phyloP scores from a whole-genome alignment of 2,888 invertebrate genomes.

The Dryobota labecula region DNA sequence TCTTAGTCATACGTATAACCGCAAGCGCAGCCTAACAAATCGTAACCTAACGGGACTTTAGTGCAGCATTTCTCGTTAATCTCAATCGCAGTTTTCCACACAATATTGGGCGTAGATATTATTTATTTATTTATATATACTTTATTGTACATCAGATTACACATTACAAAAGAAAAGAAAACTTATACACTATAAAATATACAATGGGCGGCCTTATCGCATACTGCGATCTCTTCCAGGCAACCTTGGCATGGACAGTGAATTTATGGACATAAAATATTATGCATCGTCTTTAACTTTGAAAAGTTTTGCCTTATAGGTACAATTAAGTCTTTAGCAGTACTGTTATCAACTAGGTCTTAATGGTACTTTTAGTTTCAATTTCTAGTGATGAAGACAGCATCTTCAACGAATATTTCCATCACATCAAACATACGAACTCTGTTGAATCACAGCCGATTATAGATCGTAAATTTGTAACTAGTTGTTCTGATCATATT shows the following conservation, averaged over 20 bases:
- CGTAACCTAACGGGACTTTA: conserved; percentile 24
- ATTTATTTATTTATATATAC: no score
- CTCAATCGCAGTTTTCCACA: conserved; percentile 18
- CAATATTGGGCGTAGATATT: conserved; percentile 24
- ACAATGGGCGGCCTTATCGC: no score
- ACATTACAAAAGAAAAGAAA: no score
- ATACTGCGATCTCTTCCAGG: no score
- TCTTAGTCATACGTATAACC: conserved; percentile 40
- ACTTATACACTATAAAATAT: no score
- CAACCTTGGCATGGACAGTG: no score
- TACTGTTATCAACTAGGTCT: not conserved
- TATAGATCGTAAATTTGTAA: no score
- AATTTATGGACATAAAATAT: no score
- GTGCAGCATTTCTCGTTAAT: conserved; percentile 13
- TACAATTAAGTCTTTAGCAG: not conserved
- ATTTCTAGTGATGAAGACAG: conserved; percentile 7
- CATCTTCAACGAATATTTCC: not conserved
- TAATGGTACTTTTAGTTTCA: no score
- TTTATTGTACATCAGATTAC: no score
- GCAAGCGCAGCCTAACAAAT: not conserved
- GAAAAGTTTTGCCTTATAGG: conserved; percentile 8
- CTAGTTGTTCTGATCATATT: not conserved
- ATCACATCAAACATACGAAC: not conserved
- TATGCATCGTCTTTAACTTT: not conserved
- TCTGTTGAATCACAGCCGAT: not conserved